phyloP scores from a whole-genome alignment of 2,113 vertebrate species.

The Lasiurus borealis region DNA sequence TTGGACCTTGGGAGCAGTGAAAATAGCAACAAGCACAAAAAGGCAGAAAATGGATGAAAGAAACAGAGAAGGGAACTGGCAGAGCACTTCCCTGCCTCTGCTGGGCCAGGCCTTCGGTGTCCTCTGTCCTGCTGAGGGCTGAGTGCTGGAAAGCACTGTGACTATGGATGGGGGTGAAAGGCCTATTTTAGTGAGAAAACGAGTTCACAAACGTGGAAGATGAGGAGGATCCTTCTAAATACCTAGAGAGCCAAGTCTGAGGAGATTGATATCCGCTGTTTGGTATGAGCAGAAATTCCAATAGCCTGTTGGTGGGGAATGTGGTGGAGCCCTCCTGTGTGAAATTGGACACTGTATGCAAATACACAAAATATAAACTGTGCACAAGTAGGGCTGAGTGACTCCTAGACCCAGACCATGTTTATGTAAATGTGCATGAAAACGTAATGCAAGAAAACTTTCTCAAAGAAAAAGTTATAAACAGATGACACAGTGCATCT shows the following conservation, averaged over 20 bases:
- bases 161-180: not conserved
- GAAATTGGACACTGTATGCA: not conserved
- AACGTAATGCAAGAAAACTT: not conserved
- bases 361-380: not conserved
- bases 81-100: accelerated
- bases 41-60: not conserved
- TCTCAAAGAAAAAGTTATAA: not conserved
- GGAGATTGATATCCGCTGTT: not conserved
- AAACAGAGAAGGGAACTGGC: not conserved
- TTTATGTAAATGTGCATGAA: not conserved
- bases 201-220: not conserved
- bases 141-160: not conserved
- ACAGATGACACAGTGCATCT: not conserved
- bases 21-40: not conserved
- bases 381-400: not conserved
- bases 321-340: not conserved
- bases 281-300: not conserved
- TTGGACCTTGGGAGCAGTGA: not conserved
- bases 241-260: not conserved
- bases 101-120: too few species aligned
- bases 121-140: too few species aligned
- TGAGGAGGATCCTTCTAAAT: not conserved
- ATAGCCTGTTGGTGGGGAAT: not conserved
- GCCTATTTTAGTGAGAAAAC: not conserved
- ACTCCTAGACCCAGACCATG: not conserved